phyloP scores from a whole-genome alignment of 2,888 invertebrate species.

The Drosophila putrida region DNA sequence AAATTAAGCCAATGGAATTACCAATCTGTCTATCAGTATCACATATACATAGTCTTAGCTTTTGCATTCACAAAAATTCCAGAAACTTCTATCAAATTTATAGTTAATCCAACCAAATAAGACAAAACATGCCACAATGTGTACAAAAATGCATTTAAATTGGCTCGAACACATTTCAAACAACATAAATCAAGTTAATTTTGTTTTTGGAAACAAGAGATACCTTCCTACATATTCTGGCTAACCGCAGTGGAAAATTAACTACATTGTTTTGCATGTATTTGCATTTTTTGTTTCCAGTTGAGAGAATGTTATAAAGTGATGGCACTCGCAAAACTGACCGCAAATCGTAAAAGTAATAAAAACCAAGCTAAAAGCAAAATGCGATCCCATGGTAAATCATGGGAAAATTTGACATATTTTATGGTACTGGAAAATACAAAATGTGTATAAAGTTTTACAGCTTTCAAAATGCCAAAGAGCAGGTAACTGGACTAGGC shows the following conservation, averaged over 20 bases:
- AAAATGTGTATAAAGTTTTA: background rate
- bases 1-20: background rate
- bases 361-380: conserved; percentile 8
- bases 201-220: conserved; percentile 5
- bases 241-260: conserved; percentile 66
- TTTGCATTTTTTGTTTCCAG: conserved; percentile 37
- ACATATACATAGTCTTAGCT: background rate
- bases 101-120: background rate
- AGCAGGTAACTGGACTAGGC: background rate
- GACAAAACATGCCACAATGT: background rate
- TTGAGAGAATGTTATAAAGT: conserved; percentile 16
- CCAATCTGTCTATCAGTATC: background rate
- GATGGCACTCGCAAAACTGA: conserved; percentile 16
- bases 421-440: conserved; percentile 21
- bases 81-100: background rate
- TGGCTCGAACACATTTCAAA: background rate
- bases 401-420: conserved; percentile 28
- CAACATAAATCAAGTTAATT: conserved; percentile 11
- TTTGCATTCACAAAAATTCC: background rate
- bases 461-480: background rate
- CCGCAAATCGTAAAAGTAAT: conserved; percentile 37
- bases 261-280: conserved; percentile 49
- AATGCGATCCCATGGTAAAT: conserved; percentile 4
- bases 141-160: background rate
- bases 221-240: conserved; percentile 11